These are phyloP conservation scores for Ceyx melanurus DNA, from an alignment of 2,113 vertebrate genomes.

Conservation along the genomic window DNA sequence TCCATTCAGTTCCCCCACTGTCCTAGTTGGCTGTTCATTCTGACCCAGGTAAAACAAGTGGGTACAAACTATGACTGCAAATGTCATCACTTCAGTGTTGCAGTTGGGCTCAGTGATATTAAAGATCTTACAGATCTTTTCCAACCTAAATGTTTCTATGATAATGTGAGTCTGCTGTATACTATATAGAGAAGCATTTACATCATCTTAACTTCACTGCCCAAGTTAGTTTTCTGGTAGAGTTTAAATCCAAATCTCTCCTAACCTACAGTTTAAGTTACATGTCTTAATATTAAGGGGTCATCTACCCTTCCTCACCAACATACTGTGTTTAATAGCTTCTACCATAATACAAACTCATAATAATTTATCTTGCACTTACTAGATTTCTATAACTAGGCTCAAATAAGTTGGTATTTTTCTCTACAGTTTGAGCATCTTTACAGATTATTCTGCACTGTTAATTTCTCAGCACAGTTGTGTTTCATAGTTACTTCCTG, in stretches of 20 bases:
- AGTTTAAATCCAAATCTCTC: background rate
- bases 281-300: background rate
- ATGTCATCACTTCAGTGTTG: background rate
- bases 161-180: background rate
- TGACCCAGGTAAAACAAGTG: background rate
- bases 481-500: background rate
- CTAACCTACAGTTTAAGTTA: background rate
- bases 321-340: background rate
- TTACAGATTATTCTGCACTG: background rate
- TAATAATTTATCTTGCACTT: background rate
- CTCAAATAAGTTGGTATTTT: background rate
- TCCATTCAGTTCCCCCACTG: background rate
- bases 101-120: background rate
- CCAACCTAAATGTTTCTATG: background rate
- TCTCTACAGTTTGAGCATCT: background rate
- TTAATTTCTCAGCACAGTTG: background rate
- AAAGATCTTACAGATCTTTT: background rate
- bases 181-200: background rate
- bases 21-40: background rate
- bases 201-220: background rate
- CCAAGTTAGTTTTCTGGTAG: background rate
- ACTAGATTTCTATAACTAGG: background rate
- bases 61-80: background rate
- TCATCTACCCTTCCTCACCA: background rate
- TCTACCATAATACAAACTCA: background rate